These are phyloP conservation scores for Hucho hucho DNA, from an alignment of 2,113 vertebrate genomes.

Conservation along the genomic window DNA sequence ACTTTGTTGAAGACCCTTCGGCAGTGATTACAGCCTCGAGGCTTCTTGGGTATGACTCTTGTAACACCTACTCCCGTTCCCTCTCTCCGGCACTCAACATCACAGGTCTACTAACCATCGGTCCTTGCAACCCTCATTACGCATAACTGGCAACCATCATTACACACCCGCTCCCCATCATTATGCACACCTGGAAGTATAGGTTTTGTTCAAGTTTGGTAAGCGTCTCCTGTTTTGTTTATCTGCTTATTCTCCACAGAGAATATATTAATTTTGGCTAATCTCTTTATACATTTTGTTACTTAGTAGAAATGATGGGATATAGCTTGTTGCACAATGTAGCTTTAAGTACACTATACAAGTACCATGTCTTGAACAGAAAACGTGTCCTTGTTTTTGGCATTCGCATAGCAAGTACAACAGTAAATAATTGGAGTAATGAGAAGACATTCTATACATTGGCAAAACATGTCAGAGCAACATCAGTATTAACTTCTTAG, in stretches of 20 bases:
- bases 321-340: not conserved
- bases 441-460: constrained; percentile 39
- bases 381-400: not conserved
- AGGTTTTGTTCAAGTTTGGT: too few relatives aligned
- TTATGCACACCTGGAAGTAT: too few relatives aligned
- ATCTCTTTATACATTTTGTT: not conserved
- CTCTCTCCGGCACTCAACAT: too few relatives aligned
- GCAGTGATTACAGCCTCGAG: too few relatives aligned
- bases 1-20: too few relatives aligned
- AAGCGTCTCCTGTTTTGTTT: too few relatives aligned
- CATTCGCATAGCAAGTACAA: not conserved
- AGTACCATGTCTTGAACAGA: not conserved
- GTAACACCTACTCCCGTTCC: too few relatives aligned
- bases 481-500: constrained; percentile 55
- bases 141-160: too few relatives aligned
- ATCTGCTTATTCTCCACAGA: not conserved
- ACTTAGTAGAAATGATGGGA: not conserved
- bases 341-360: not conserved
- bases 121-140: too few relatives aligned
- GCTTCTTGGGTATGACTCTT: too few relatives aligned
- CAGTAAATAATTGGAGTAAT: not conserved
- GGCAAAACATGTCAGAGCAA: constrained; percentile 61
- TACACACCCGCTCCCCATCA: too few relatives aligned
- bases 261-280: not conserved
- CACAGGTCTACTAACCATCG: too few relatives aligned